Base-by-base conservation (phyloP, 64 coral and sea anemone genomes). In the Orbicella faveolata region DNA sequence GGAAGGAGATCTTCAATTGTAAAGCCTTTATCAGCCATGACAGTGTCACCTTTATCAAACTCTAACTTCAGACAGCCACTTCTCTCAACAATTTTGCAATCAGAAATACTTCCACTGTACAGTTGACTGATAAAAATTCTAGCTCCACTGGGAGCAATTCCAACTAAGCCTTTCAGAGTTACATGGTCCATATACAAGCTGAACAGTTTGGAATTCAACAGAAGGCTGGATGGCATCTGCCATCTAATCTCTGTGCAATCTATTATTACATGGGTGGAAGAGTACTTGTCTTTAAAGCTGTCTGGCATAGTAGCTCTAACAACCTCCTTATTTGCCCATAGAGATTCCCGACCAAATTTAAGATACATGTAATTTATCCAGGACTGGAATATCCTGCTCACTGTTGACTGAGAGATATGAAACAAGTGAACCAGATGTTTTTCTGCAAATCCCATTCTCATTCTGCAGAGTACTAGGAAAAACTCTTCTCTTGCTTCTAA, bases 1-100 rank as follows among this genome's bases (percentile, higher is more conserved):
- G 30, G 30, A 30, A 30, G 30, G 30, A 30, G 30, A 39, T 80
- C 76, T 34, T 52, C 77, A 75, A 90, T 74, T 69, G 52, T 52
- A 83, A 90, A 90, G 48, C 78, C 79, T 80, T 90, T 90, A 75
- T 90, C 78, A 18, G 89, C 89, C 89, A 90, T 90, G 2, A 90
- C 53, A 26, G 36, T 83, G 34, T 90, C 89, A 66, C 79, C 79
- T 36, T 25, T 69, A 13, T 90, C 63, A 74, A 83, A 90, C 16
- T 51, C 39, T 69, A 48, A 52, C 18, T 90, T 52, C 67, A 90
- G 51, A 6, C 83, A 73, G 23, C 89, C 89, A 90, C 89, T 83
- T 83, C 89, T 19, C 10, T 34, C 34, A 62, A 89, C 76, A 65
- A 89, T 89, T 67, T 89, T 75, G 30, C 88, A 20, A 52, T 90